Evolutionary conservation across 2,797 vertebrate species (phyloP).

Genomic region (Ibycter americanus): DNA sequence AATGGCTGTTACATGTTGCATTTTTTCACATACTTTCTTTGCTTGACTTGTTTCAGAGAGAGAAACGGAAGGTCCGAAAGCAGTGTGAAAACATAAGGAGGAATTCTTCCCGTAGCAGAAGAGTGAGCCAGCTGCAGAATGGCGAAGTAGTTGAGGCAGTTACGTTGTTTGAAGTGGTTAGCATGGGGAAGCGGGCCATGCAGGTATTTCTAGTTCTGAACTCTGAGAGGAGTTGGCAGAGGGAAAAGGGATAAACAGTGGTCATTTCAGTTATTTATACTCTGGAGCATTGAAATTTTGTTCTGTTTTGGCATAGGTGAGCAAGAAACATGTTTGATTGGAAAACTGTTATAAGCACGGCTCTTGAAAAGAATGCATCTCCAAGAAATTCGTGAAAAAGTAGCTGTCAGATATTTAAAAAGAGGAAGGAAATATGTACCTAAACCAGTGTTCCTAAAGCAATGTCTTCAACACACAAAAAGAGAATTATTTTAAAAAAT

Average conservation of each 20-base stretch:
- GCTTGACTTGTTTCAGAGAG: conserved; percentile 71
- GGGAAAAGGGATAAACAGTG: not conserved
- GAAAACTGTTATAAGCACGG: not conserved
- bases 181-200: conserved; percentile 88
- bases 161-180: conserved; percentile 91
- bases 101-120: conserved; percentile 58
- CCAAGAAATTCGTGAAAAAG: not conserved
- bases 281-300: not conserved
- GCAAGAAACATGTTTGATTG: not conserved
- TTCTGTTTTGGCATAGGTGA: not conserved
- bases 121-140: conserved; percentile 69
- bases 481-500: not conserved
- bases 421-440: not conserved
- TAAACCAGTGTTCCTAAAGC: not conserved
- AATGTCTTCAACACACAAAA: not conserved
- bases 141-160: conserved; percentile 82
- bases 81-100: conserved; percentile 82
- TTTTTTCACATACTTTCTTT: not conserved
- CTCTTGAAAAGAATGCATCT: not conserved
- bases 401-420: not conserved
- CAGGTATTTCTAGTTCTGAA: conserved; percentile 76
- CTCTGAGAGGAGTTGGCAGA: not conserved
- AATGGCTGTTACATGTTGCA: rapidly evolving
- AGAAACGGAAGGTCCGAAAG: conserved; percentile 75
- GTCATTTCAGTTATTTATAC: not conserved